Evolutionary conservation across 37 sponge, comb jelly and placozoan species (phyloP).

Genomic region (Eunapius fragilis): DNA sequence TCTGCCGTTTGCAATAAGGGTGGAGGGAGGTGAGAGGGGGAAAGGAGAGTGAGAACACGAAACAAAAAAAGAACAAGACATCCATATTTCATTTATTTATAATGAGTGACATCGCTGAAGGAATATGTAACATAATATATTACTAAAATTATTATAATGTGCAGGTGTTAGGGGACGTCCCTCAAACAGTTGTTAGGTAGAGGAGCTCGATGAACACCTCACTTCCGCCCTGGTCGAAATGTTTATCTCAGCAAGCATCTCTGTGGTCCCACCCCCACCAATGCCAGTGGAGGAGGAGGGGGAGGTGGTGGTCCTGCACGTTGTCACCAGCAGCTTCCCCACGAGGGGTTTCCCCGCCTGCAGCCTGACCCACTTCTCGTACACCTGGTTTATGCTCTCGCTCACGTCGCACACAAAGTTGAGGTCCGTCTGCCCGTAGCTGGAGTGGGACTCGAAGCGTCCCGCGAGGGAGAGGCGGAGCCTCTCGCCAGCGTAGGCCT

Average conservation of each 20-base stretch:
- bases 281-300: too few relatives aligned
- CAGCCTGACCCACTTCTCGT: slow-evolving; percentile 39
- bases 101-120: too few relatives aligned
- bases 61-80: too few relatives aligned
- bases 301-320: slow-evolving; percentile 1
- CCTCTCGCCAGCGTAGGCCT: slow-evolving; percentile 46
- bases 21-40: too few relatives aligned
- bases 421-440: slow-evolving; percentile 24
- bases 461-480: slow-evolving; percentile 33
- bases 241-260: slow-evolving; percentile 22
- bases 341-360: not conserved
- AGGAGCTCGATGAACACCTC: not conserved
- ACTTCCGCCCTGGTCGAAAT: slow-evolving; percentile 9
- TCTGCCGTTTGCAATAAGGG: too few relatives aligned
- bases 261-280: slow-evolving; percentile 5
- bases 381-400: not conserved
- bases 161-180: too few relatives aligned
- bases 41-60: too few relatives aligned
- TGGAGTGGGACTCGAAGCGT: slow-evolving; percentile 29
- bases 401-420: slow-evolving; percentile 18
- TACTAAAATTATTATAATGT: too few relatives aligned
- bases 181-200: too few relatives aligned
- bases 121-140: too few relatives aligned
- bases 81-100: too few relatives aligned
- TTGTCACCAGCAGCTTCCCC: slow-evolving; percentile 34